Evolutionary conservation across 2,797 vertebrate species (phyloP), one percentile per base, ranked within the genome.

Genomic region (Melopsittacus undulatus): DNA sequence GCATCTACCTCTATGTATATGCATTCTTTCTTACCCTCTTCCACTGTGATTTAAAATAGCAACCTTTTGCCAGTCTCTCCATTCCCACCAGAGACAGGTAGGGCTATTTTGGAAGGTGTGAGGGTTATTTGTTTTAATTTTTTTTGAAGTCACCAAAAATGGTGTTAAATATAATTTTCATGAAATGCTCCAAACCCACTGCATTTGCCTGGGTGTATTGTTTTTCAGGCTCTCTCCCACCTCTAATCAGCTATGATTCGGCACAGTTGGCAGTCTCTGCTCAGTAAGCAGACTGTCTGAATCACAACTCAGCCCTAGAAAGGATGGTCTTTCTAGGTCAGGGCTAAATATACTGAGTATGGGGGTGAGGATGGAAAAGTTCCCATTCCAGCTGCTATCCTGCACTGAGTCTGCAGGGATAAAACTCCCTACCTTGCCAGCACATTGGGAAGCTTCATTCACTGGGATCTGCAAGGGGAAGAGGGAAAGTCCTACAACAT

Each of bases 291-390:
- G 96, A 96, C 96, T 96, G 92, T 95, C 95, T 96, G 92, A 95
- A 94, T 96, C 94, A 96, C 96, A 97, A 79, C 95, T 96, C 96
- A 96, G 94, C 95, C 96, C 94, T 95, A 95, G 94, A 96, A 94
- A 86, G 94, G 92, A 95, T 95, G 91, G 95, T 94, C 92, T 96
- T 91, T 90, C 94, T 97, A 95, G 95, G 95, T 96, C 94, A 94
- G 84, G 90, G 91, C 92, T 94, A 94, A 96, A 96, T 83, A 93
- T 97, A 95, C 91, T 91, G 89, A 84, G 57, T 75, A 82, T 54
- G 91, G 96, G 94, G 94, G 83, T 95, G 79, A 96, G 76, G 34
- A 95, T 73, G 90, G 92, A 94, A 97, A 97, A 92, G 86, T 90
- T 94, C 96, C 94, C 86, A 63, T 83, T 96, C 73, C 95, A 93